These are phyloP conservation scores for Pteromalus puparum DNA, from an alignment of 1,140 invertebrate genomes.

Conservation along the genomic window DNA sequence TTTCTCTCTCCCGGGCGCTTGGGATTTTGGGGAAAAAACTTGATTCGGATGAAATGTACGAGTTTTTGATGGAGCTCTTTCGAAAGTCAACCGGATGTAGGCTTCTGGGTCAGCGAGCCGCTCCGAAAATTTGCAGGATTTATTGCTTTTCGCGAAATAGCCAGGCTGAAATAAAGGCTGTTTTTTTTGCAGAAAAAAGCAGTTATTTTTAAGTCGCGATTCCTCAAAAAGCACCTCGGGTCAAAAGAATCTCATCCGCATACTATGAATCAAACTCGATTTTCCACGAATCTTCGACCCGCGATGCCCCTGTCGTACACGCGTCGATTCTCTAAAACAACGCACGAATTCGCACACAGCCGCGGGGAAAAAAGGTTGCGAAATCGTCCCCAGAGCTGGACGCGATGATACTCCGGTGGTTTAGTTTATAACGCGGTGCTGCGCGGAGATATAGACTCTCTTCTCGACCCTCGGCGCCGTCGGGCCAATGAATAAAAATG, in stretches of 20 bases:
- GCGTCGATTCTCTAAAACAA: too few species aligned
- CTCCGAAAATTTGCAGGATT: too few species aligned
- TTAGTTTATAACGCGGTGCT: constrained; percentile 20
- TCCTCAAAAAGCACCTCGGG: too few species aligned
- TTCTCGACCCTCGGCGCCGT: constrained; percentile 29
- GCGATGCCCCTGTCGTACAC: too few species aligned
- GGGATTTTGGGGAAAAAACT: neutral
- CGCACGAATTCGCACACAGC: neutral
- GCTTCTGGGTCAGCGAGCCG: too few species aligned
- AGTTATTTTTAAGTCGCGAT: too few species aligned
- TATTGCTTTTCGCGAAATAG: neutral
- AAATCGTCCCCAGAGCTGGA: constrained; percentile 22
- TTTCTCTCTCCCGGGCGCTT: too few species aligned
- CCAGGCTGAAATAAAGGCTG: too few species aligned
- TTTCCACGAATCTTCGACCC: too few species aligned
- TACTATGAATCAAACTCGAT: too few species aligned
- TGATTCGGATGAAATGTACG: neutral
- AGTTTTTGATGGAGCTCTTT: neutral
- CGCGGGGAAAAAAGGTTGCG: neutral
- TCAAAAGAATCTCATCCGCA: too few species aligned
- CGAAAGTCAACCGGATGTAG: neutral
- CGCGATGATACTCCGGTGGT: constrained; percentile 41
- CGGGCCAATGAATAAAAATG: constrained; percentile 63
- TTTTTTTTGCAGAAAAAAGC: too few species aligned
- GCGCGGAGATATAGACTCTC: neutral